Percentiles rank a stretch among this genome's conserved stretches.
These are phyloP conservation scores for Cichlasoma orientale DNA, from an alignment of 2,797 vertebrate species.

Conservation along the genomic window DNA sequence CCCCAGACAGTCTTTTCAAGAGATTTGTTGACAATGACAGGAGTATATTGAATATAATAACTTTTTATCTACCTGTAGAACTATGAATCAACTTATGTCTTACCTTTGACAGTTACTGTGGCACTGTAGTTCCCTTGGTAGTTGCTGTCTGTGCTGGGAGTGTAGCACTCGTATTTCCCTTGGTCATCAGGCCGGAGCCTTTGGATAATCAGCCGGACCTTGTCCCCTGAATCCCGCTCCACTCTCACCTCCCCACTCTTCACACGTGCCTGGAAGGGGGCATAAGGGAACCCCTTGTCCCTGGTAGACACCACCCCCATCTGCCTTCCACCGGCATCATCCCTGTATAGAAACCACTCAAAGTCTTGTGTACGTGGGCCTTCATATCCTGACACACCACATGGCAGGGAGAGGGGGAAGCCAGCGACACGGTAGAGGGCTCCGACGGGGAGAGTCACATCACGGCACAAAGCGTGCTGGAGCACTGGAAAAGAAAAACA, in stretches of 20 bases:
- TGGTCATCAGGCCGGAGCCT: slow-evolving; percentile 85
- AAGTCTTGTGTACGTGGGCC: slow-evolving; percentile 88
- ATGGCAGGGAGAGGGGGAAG: slow-evolving; percentile 83
- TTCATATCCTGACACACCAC: slow-evolving; percentile 82
- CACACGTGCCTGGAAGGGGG: slow-evolving; percentile 80
- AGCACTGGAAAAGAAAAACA: slow-evolving; percentile 60
- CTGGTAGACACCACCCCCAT: slow-evolving; percentile 88
- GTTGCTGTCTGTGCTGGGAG: slow-evolving; percentile 85
- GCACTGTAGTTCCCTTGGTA: slow-evolving; percentile 89
- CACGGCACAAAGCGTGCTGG: slow-evolving; percentile 75
- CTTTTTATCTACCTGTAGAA: not conserved
- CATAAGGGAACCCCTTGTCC: slow-evolving; percentile 83
- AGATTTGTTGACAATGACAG: not conserved
- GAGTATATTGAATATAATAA: not conserved
- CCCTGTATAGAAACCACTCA: slow-evolving; percentile 88
- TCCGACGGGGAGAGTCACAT: slow-evolving; percentile 84
- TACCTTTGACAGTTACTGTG: slow-evolving; percentile 85
- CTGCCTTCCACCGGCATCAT: slow-evolving; percentile 71
- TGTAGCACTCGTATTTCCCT: slow-evolving; percentile 90
- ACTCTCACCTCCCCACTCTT: slow-evolving; percentile 83
- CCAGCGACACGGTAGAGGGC: slow-evolving; percentile 87
- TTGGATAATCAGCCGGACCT: slow-evolving; percentile 81
- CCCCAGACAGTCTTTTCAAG: too few species aligned
- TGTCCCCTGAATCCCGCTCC: slow-evolving; percentile 84
- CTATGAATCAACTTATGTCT: not conserved